These are phyloP conservation scores for Ceratothoa steindachneri DNA, from an alignment of 2,888 invertebrate species.

Conservation along the genomic window DNA sequence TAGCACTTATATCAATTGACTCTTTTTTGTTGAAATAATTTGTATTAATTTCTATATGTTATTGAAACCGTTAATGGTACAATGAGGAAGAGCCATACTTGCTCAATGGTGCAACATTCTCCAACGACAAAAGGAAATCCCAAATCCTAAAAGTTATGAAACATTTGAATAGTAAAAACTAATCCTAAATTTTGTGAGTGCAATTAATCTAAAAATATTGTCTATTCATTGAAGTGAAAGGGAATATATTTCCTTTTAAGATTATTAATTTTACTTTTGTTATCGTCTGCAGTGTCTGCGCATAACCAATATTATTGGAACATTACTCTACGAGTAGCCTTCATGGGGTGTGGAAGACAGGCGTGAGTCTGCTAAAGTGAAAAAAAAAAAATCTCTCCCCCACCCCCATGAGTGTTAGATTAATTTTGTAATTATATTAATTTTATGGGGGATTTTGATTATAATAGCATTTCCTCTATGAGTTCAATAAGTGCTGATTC, in stretches of 20 bases:
- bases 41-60: neutral
- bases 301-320: conserved; percentile 45
- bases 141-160: neutral
- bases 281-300: conserved; percentile 46
- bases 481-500: conserved; percentile 39
- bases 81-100: neutral
- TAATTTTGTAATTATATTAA: conserved; percentile 26
- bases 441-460: conserved; percentile 44
- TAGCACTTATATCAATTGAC: neutral
- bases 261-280: conserved; percentile 1
- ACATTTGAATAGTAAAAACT: too few species aligned
- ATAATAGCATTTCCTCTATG: conserved; percentile 41
- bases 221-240: too few species aligned
- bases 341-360: conserved; percentile 38
- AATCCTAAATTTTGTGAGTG: too few species aligned
- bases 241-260: neutral
- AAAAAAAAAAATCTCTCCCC: conserved; percentile 26
- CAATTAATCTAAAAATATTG: too few species aligned
- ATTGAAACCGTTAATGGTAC: too few species aligned
- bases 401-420: conserved; percentile 30
- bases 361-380: conserved; percentile 40
- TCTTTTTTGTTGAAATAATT: neutral
- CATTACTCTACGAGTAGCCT: conserved; percentile 29
- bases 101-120: neutral
- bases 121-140: neutral